Evolutionary conservation across 2,888 invertebrate genomes (phyloP).

Genomic region (Philaethria dido): DNA sequence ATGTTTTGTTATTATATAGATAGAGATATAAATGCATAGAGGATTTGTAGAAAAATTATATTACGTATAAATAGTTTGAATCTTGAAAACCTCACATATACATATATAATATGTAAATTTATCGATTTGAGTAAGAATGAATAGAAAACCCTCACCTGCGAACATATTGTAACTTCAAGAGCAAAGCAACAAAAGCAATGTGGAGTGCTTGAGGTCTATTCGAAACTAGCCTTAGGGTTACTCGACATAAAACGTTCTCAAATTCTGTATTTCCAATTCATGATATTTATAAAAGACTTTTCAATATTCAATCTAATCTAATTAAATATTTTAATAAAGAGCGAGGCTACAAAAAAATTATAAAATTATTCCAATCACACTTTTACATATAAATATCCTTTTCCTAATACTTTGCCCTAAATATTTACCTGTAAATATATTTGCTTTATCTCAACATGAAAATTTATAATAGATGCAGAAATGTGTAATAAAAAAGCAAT

Average conservation of each 20-base stretch:
- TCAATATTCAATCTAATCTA: not conserved
- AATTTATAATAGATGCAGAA: not conserved
- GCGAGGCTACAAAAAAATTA: not conserved
- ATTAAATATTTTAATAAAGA: not conserved
- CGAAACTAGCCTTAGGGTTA: constrained; percentile 8
- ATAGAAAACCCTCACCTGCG: constrained; percentile 26
- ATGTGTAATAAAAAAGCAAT: not conserved
- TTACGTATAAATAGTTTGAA: not conserved
- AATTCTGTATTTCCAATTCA: not conserved
- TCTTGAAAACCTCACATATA: not conserved
- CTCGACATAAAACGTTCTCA: not conserved
- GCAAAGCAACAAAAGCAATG: constrained; percentile 14
- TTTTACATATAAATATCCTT: no score
- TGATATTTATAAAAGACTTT: not conserved
- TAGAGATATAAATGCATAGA: no score
- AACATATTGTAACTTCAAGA: constrained; percentile 27
- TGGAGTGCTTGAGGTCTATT: constrained; percentile 13
- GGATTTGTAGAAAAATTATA: not conserved
- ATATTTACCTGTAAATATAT: not conserved
- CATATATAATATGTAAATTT: not conserved
- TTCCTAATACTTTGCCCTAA: not conserved
- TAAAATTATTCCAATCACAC: no score
- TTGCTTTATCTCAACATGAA: no score
- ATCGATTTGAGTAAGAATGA: constrained; percentile 15
- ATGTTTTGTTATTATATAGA: no score